Evolutionary conservation across 1,140 invertebrate genomes (phyloP), one percentile per base, ranked within the genome.

Genomic region (Dinothrombium tinctorium): DNA sequence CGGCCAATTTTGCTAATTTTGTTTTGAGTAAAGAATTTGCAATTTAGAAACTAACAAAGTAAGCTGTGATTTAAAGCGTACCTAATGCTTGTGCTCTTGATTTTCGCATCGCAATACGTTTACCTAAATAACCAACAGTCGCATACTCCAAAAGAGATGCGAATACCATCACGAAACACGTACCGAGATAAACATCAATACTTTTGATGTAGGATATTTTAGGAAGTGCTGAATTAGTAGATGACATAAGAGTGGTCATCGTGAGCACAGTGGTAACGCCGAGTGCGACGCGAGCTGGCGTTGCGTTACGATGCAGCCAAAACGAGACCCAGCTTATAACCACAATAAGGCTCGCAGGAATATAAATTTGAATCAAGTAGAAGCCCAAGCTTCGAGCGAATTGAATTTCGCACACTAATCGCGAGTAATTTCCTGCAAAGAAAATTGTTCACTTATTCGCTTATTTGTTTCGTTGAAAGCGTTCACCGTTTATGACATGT

Each of bases 361-460:
- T 90, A 69, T 95, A 95, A 61, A 95, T 95, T 67, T 96, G 90
- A 66, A 95, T 95, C 54, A 95, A 68, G 68, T 96, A 95, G 71
- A 95, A 95, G 53, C 89, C 89, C 78, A 95, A 87, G 53, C 83
- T 90, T 47, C 89, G 74, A 45, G 86, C 83, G 64, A 96, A 89
- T 63, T 90, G 83, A 59, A 96, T 89, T 67, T 92, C 82, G 65
- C 83, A 89, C 45, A 84, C 81, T 68, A 96, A 66, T 54, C 89
- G 73, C 52, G 87, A 94, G 65, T 95, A 95, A 66, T 95, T 92
- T 67, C 89, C 87, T 92, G 54, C 2, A 21, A 22, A 8, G 25
- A 14, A 23, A 24, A 12, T 4, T 14, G n/a, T n/a, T n/a, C n/a
- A n/a, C n/a, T n/a, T n/a, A n/a, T n/a, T n/a, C n/a, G n/a, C n/a